Base-by-base conservation (phyloP, 30 jellyfish, hydroid and myxozoan genomes). In the Pelagia noctiluca region DNA sequence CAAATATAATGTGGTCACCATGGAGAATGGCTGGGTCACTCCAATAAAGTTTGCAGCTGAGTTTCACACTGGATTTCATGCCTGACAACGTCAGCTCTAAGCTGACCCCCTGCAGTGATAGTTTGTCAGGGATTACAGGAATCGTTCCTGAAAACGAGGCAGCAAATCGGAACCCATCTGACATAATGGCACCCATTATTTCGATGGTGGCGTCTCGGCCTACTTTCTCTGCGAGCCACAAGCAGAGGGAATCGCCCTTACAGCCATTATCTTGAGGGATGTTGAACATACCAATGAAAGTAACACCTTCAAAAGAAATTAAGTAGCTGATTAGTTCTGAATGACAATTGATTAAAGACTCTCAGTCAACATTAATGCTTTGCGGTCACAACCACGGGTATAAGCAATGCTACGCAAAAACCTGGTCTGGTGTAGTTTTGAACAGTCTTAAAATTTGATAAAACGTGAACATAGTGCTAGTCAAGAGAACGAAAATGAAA, bases 261-360 rank as follows among this genome's bases (percentile, higher is more conserved):
- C 95, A 84, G 21, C 90, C 90, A 35, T 80, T 52, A 66, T 84
- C 95, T 61, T 84, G 87, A 11, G 95, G 95, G 8, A 84, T 74
- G 68, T 75, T 72, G 83, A 84, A 74, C 2, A 68, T 75, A 16
- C 82, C 95, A 16, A 65, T 71, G 21, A 84, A 68, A 11, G 76
- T n/a, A 19, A 84, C 13, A 29, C 95, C 95, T 84, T 29, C 21
- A n/a, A n/a, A n/a, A n/a, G n/a, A n/a, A n/a, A n/a, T n/a, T n/a
- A n/a, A n/a, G n/a, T n/a, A n/a, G n/a, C n/a, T n/a, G n/a, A n/a
- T n/a, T n/a, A n/a, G n/a, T n/a, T n/a, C n/a, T n/a, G n/a, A n/a
- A n/a, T n/a, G n/a, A n/a, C n/a, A n/a, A n/a, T n/a, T n/a, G n/a
- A n/a, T n/a, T n/a, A n/a, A n/a, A n/a, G n/a, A n/a, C n/a, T n/a